Evolutionary conservation across 2,888 invertebrate species (phyloP).

Genomic region (Epiblema foenella): DNA sequence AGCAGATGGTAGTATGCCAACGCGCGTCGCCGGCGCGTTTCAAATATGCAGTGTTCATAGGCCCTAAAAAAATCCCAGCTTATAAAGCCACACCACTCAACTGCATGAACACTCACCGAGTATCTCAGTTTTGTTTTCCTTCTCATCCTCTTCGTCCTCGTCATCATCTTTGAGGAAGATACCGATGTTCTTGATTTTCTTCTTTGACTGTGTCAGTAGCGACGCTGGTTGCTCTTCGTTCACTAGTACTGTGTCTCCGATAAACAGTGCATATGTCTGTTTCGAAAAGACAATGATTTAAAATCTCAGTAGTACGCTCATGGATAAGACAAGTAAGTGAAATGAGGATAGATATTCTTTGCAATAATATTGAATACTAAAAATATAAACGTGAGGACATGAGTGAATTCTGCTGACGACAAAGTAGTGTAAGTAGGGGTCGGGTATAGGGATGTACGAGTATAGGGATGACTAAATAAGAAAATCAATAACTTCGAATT

Average conservation of each 20-base stretch:
- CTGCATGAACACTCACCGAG: conserved; percentile 80
- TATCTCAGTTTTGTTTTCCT: conserved; percentile 90
- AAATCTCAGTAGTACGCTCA: not conserved
- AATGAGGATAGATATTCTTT: no score
- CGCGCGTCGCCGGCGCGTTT: no score
- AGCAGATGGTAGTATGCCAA: no score
- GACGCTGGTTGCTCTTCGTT: conserved; percentile 95
- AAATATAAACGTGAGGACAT: no score
- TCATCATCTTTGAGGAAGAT: conserved; percentile 97
- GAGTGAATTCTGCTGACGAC: no score
- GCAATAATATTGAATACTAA: no score
- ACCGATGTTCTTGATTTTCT: conserved; percentile 97
- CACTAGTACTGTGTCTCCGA: conserved; percentile 98
- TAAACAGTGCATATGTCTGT: conserved; percentile 93
- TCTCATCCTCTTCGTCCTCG: conserved; percentile 92
- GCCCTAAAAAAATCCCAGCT: not conserved
- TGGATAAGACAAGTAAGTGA: no score
- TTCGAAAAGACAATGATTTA: conserved; percentile 18
- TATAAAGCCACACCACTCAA: conserved; percentile 14
- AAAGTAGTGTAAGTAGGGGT: no score
- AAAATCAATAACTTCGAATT: no score
- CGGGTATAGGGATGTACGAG: no score
- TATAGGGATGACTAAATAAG: no score
- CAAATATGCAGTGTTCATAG: no score
- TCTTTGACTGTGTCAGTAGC: conserved; percentile 95